Percentiles rank a stretch among this genome's conserved stretches.
phyloP scores from a whole-genome alignment of 1,140 invertebrate species.

The Andrena cerasifolii region DNA sequence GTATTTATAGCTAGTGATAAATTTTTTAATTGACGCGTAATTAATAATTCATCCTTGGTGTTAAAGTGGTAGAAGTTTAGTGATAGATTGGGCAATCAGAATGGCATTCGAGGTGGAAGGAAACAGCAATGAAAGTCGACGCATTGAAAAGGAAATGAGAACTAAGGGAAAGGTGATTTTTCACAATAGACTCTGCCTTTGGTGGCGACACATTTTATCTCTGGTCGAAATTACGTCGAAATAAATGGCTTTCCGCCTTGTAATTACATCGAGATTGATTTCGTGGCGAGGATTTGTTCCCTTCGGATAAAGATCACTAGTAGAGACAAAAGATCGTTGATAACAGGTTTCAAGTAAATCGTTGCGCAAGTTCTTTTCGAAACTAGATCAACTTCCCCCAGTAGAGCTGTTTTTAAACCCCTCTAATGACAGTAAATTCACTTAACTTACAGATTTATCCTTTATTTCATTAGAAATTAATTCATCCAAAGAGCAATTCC shows the following conservation, averaged over 20 bases:
- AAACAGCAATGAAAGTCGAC: neutral
- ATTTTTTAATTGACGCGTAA: too few species aligned
- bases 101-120: neutral
- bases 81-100: neutral
- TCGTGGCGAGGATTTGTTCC: neutral
- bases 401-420: neutral
- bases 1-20: too few species aligned
- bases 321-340: neutral
- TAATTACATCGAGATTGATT: constrained; percentile 29
- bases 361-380: neutral
- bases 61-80: neutral
- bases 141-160: constrained; percentile 16
- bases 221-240: neutral
- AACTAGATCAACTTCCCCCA: neutral
- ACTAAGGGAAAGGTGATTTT: constrained; percentile 29
- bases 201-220: neutral
- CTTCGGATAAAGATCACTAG: neutral
- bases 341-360: neutral
- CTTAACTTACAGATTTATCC: too few species aligned
- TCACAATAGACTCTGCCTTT: neutral
- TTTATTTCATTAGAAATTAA: too few species aligned
- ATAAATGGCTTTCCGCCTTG: neutral
- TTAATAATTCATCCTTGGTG: neutral
- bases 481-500: too few species aligned
- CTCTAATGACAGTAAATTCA: too few species aligned